Conservation (phyloP, 1,140 invertebrate genomes). For the Micrasema minimum region DNA sequence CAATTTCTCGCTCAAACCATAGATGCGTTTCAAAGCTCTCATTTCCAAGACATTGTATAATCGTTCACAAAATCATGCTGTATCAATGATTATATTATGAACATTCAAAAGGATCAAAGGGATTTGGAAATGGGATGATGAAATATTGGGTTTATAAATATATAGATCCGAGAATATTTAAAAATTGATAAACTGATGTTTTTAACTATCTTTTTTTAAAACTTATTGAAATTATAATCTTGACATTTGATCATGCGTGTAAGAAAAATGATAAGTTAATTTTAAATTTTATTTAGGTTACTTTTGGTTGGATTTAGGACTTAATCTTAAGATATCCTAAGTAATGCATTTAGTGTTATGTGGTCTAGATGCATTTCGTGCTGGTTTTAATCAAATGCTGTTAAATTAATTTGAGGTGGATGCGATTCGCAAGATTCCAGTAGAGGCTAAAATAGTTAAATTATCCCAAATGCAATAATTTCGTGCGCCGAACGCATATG, state of each 20-base stretch:
- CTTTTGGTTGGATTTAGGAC: no score
- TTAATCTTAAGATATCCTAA: no score
- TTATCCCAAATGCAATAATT: conserved; percentile 18
- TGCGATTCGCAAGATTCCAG: conserved; percentile 22
- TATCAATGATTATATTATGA: not conserved
- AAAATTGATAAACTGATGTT: not conserved
- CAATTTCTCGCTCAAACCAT: not conserved
- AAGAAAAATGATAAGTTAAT: no score
- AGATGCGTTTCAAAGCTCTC: conserved; percentile 10
- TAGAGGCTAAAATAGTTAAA: no score
- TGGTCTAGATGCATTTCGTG: conserved; percentile 20
- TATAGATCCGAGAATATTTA: no score
- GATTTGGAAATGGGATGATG: no score
- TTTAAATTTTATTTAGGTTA: no score
- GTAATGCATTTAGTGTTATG: no score
- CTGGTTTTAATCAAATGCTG: conserved; percentile 10
- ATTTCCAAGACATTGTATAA: not conserved
- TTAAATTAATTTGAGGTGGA: not conserved
- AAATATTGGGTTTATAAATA: no score
- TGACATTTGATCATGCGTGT: no score
- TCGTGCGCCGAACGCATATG: conserved; percentile 15
- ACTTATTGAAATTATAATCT: no score
- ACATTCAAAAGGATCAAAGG: not conserved
- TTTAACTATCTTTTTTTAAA: no score
- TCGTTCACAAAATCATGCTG: not conserved